phyloP scores from a whole-genome alignment of 2,113 vertebrate genomes.

The Craseonycteris thonglongyai region DNA sequence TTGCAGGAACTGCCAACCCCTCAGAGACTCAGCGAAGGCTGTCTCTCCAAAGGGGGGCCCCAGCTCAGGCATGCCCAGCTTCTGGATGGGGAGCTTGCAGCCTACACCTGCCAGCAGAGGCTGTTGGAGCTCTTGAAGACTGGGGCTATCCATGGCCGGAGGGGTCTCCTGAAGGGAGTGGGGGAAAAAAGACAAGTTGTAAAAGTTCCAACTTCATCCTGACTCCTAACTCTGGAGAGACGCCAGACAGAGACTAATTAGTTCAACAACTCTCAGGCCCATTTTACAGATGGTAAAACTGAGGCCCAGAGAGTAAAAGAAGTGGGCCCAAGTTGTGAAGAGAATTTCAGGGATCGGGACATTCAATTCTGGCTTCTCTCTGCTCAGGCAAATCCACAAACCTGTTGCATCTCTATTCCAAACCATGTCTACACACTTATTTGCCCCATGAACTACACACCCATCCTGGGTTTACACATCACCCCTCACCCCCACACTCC shows the following conservation, averaged over 20 bases:
- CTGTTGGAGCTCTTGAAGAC: slow-evolving; percentile 67
- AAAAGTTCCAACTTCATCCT: neutral
- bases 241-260: neutral
- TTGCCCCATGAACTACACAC: neutral
- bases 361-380: neutral
- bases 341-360: neutral
- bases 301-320: neutral
- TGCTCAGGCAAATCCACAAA: neutral
- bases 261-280: neutral
- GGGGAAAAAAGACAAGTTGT: neutral
- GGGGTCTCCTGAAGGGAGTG: neutral
- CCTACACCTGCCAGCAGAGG: slow-evolving; percentile 52
- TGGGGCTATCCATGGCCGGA: slow-evolving; percentile 63
- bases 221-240: neutral
- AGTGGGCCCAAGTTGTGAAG: neutral
- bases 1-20: neutral
- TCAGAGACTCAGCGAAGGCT: slow-evolving; percentile 49
- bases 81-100: neutral
- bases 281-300: neutral
- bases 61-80: neutral
- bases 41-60: slow-evolving; percentile 54
- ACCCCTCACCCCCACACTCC: neutral
- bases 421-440: neutral
- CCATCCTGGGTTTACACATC: neutral
- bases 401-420: neutral